Conservation (phyloP, 2,888 invertebrate species). For the Plagodis dolabraria region DNA sequence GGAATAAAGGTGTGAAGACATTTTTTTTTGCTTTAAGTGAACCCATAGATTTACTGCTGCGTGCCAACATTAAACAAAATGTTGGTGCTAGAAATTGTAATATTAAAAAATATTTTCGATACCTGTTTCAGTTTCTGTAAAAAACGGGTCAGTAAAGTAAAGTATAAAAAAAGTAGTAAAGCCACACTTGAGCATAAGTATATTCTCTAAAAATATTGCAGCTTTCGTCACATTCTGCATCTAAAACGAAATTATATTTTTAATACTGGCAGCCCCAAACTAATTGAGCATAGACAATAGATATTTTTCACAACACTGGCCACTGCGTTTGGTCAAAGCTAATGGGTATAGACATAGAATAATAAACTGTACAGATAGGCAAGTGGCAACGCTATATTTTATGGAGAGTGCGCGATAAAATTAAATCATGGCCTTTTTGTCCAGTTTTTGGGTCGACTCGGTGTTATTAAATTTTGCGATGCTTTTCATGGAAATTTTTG, state of each 20-base stretch:
- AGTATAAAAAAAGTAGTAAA: no score
- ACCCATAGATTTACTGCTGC: no score
- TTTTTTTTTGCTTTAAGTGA: no score
- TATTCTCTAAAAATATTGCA: no score
- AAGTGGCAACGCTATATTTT: slow-evolving; percentile 4
- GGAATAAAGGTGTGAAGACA: no score
- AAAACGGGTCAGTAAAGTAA: no score
- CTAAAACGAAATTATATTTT: slow-evolving; percentile 8
- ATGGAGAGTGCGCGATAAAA: slow-evolving; percentile 12
- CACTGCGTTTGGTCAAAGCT: slow-evolving; percentile 44
- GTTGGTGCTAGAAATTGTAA: no score
- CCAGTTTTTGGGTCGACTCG: neutral
- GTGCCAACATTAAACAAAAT: no score
- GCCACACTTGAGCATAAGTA: no score
- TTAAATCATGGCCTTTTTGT: slow-evolving; percentile 9
- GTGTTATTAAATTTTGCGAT: slow-evolving; percentile 6
- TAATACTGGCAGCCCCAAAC: slow-evolving; percentile 44
- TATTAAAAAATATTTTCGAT: no score
- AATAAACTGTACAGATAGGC: slow-evolving; percentile 20
- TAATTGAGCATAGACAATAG: slow-evolving; percentile 54
- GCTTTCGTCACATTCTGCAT: neutral
- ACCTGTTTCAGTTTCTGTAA: no score
- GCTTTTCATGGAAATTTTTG: neutral
- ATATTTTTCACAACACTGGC: slow-evolving; percentile 41
- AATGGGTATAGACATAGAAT: slow-evolving; percentile 38